Conservation (phyloP, 2,113 vertebrate genomes). For the Romanogobio albipinnatus region DNA sequence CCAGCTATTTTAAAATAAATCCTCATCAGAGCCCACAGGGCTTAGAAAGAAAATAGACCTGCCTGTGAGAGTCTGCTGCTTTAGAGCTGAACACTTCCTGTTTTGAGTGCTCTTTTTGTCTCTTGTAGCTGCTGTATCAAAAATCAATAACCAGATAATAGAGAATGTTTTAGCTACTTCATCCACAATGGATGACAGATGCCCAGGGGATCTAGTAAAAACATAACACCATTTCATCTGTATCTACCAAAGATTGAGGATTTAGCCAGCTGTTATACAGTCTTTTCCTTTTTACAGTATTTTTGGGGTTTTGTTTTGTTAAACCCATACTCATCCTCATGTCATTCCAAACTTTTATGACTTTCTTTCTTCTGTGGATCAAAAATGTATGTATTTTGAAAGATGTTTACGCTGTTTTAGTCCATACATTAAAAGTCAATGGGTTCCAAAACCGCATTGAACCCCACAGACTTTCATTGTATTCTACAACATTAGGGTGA, state of each 20-base stretch:
- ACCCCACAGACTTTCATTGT: background rate
- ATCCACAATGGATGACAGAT: conserved; percentile 15
- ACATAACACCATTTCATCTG: background rate
- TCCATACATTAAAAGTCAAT: too few relatives aligned
- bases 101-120: conserved; percentile 25
- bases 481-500: too few relatives aligned
- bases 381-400: too few relatives aligned
- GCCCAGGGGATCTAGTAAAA: background rate
- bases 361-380: background rate
- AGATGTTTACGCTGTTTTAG: too few relatives aligned
- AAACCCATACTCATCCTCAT: background rate
- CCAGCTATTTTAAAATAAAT: conserved; percentile 38
- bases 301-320: background rate
- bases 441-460: background rate
- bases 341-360: background rate
- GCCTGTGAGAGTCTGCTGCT: conserved; percentile 12
- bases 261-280: background rate
- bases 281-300: background rate
- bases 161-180: conserved; percentile 14
- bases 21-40: conserved; percentile 7
- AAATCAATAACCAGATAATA: conserved; percentile 37
- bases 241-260: background rate
- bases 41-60: conserved; percentile 44
- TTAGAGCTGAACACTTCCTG: conserved; percentile 23
- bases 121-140: conserved; percentile 29